Percentiles rank a stretch among this genome's conserved stretches.
Conservation (phyloP, 1,140 invertebrate species). For the Macrosteles quadrilineatus region DNA sequence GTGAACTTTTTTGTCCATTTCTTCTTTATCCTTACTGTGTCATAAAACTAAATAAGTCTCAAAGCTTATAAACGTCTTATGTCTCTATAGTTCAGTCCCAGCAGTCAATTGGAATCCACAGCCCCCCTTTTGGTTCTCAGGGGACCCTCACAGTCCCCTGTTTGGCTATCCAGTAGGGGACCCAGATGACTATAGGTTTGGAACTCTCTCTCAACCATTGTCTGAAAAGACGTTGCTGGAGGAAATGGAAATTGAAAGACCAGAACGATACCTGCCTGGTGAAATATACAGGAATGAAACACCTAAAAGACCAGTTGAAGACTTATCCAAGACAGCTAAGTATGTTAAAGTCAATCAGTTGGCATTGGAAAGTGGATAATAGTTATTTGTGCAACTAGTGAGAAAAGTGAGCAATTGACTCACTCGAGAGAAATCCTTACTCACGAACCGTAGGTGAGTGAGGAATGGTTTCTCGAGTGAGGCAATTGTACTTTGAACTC, state of each 20-base stretch:
- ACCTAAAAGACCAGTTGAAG: conserved; percentile 15
- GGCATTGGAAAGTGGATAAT: too few relatives aligned
- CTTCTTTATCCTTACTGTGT: too few relatives aligned
- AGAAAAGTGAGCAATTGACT: too few relatives aligned
- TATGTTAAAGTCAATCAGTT: too few relatives aligned
- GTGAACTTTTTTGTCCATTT: too few relatives aligned
- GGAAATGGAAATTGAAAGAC: conserved; percentile 19
- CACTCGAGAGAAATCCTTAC: too few relatives aligned
- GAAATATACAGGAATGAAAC: conserved; percentile 12
- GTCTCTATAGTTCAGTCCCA: background rate
- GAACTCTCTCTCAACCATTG: background rate
- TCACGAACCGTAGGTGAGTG: too few relatives aligned
- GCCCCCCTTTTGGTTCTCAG: conserved; percentile 17
- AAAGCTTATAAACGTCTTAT: too few relatives aligned
- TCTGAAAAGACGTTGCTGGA: conserved; percentile 7
- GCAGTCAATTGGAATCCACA: conserved; percentile 1
- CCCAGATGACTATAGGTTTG: conserved; percentile 21
- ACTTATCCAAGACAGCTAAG: conserved; percentile 21
- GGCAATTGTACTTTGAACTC: too few relatives aligned
- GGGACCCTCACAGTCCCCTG: background rate
- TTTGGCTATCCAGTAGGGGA: background rate
- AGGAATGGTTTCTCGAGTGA: too few relatives aligned
- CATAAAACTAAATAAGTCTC: too few relatives aligned
- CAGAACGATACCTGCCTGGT: conserved; percentile 12
- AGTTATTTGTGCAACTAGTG: too few relatives aligned